Evolutionary conservation across 2,113 vertebrate genomes (phyloP), one percentile per base, ranked within the genome.

Genomic region (Platichthys stellatus): DNA sequence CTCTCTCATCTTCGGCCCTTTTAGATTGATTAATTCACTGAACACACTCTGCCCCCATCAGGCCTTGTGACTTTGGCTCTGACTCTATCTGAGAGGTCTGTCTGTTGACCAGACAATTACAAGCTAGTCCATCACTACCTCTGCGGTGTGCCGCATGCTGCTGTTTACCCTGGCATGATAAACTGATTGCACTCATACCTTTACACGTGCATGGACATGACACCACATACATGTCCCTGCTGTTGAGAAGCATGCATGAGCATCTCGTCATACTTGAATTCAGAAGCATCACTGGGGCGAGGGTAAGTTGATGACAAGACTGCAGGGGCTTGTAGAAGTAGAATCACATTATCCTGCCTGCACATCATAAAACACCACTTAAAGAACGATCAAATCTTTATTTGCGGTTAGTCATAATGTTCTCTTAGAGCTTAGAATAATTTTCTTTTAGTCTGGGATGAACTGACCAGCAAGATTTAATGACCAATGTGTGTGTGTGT

Each of bases 11-110:
- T 21, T 54, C 68, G 61, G 67, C 71, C 35, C 11, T 64, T 80
- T 57, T 10, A 78, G 63, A 80, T 65, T 76, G 72, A 83, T 69
- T 78, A 65, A 85, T 83, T 69, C 35, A 82, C 61, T 87, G 75
- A 86, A 76, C 68, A 67, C 66, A 77, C 45, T 20, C 76, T 68
- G 68, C 80, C 53, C 80, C 72, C 85, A 62, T 75, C 69, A 75
- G 62, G 63, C 68, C 70, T 61, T 13, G 4, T 53, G 43, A 43
- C 71, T 68, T 59, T 59, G 69, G 63, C 67, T 67, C 63, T 82
- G 31, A 31, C 31, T 31, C 21, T 72, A 59, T 76, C 69, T 68
- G 35, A 78, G 72, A 54, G 51, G 18, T 75, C 56, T 77, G 61
- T 78, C 59, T 60, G 74, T 68, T 71, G 74, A 78, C 70, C 63